phyloP scores from a whole-genome alignment of 2,113 vertebrate genomes.

The Engystomops pustulosus region DNA sequence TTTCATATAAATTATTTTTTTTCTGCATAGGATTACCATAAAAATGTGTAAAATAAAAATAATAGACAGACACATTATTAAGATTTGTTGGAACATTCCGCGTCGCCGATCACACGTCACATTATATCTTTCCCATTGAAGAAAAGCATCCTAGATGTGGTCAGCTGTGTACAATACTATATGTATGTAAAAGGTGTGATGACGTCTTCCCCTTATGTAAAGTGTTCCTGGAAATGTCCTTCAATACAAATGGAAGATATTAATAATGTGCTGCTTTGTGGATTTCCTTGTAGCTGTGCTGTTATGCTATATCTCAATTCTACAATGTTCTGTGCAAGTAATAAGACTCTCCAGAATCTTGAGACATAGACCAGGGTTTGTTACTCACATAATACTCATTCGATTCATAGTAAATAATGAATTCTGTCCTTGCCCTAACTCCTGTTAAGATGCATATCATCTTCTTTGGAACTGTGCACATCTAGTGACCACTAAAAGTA shows the following conservation, averaged over 20 bases:
- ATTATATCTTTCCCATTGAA: not conserved
- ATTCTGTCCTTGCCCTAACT: too few species aligned
- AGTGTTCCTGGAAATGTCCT: not conserved
- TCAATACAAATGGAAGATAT: not conserved
- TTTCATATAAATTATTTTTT: slow-evolving; percentile 18
- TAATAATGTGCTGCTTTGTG: not conserved
- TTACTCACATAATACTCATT: too few species aligned
- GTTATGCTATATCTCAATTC: not conserved
- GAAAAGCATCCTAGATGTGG: not conserved
- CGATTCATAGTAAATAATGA: too few species aligned
- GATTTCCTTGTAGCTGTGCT: not conserved
- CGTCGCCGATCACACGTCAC: not conserved
- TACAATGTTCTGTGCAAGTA: not conserved
- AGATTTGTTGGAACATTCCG: not conserved
- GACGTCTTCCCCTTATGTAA: not conserved
- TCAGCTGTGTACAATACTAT: not conserved
- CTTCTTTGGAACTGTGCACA: too few species aligned
- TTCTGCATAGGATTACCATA: not conserved
- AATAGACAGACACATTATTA: not conserved
- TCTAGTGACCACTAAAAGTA: too few species aligned
- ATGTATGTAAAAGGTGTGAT: not conserved
- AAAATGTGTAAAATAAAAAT: not conserved
- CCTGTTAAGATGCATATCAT: too few species aligned
- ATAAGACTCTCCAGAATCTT: not conserved
- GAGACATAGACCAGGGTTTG: not conserved